phyloP scores from a whole-genome alignment of 2,797 vertebrate species.

The Lepilemur septentrionalis region DNA sequence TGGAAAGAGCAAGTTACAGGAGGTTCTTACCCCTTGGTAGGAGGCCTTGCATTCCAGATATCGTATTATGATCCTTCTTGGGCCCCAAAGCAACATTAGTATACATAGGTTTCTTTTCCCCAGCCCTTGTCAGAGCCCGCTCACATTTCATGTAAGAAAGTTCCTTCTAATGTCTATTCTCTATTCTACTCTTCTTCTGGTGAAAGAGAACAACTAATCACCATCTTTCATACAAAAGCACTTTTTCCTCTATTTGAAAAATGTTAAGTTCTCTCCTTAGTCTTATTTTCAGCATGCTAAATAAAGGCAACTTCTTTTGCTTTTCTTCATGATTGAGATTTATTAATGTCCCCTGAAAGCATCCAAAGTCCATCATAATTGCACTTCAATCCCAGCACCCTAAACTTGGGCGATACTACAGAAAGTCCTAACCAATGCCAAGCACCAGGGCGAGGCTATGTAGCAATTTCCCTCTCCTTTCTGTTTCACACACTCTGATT shows the following conservation, averaged over 20 bases:
- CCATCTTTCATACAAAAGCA: neutral
- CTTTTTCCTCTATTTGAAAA: neutral
- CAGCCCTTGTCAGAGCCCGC: neutral
- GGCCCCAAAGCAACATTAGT: neutral
- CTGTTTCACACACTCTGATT: neutral
- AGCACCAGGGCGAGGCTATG: neutral
- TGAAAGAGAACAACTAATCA: neutral
- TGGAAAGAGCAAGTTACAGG: neutral
- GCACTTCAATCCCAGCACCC: neutral
- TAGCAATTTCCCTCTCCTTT: neutral
- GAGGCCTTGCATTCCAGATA: neutral
- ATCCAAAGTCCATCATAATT: neutral
- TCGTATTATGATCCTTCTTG: neutral
- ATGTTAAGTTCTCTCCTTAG: neutral
- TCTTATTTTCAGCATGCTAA: slow-evolving; percentile 13
- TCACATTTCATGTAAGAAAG: neutral
- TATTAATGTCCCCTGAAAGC: neutral
- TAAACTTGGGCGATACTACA: neutral
- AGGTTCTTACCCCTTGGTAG: neutral
- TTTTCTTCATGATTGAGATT: neutral
- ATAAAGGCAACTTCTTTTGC: neutral
- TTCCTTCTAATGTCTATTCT: neutral
- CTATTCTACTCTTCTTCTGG: neutral
- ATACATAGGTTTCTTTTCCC: neutral
- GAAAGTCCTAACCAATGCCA: neutral